Evolutionary conservation across 2,888 invertebrate genomes (phyloP).

Genomic region (Nematopogon swammerdamellus): DNA sequence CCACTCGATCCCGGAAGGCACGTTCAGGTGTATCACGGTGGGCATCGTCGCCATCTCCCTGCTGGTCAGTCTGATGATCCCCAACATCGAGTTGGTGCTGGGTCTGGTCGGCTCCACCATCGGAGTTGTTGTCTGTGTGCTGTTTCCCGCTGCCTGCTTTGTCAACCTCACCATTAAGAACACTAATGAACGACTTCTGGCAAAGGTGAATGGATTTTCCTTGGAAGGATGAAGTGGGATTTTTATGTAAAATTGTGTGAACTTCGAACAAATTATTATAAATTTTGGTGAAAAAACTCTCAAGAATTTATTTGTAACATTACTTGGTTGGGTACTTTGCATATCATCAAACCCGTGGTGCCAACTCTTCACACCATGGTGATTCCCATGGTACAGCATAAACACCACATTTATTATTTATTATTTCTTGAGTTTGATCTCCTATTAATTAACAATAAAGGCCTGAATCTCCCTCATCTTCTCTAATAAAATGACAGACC

Average conservation of each 20-base stretch:
- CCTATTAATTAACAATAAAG: too few species aligned
- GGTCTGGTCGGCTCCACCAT: slow-evolving; percentile 94
- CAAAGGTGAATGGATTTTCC: too few species aligned
- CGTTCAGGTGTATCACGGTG: slow-evolving; percentile 81
- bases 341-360: too few species aligned
- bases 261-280: background rate
- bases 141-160: slow-evolving; percentile 90
- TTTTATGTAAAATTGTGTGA: too few species aligned
- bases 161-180: slow-evolving; percentile 79
- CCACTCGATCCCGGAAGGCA: slow-evolving; percentile 76
- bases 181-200: slow-evolving; percentile 77
- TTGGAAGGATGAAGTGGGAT: too few species aligned
- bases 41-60: slow-evolving; percentile 74
- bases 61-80: slow-evolving; percentile 79
- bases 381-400: too few species aligned
- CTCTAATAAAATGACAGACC: too few species aligned
- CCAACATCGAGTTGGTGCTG: slow-evolving; percentile 91
- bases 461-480: too few species aligned
- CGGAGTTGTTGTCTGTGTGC: slow-evolving; percentile 88
- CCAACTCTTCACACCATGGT: too few species aligned
- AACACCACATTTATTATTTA: too few species aligned
- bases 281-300: background rate
- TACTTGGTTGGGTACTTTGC: slow-evolving; percentile 1
- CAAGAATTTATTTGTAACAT: background rate
- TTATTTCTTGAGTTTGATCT: too few species aligned